Conservation (phyloP, 2,888 invertebrate species). For the Drosophila tripunctata region DNA sequence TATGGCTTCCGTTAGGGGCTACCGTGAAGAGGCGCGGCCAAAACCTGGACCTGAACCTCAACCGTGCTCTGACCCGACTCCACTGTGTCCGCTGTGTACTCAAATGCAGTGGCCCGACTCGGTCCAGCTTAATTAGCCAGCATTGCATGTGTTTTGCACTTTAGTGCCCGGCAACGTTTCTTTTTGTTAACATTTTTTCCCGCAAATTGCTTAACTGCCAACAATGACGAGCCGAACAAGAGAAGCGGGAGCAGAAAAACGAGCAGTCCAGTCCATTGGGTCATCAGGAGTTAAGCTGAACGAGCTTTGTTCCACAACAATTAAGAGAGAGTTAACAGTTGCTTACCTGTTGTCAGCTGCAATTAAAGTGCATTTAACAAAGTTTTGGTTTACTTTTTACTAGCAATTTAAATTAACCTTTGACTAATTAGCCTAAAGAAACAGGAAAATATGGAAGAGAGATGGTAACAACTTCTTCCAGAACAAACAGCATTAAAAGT, state of each 20-base stretch:
- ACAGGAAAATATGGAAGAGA: no score
- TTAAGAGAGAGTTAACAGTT: constrained; percentile 46
- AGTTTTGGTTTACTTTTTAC: constrained; percentile 7
- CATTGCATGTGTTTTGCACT: constrained; percentile 76
- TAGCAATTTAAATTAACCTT: not conserved
- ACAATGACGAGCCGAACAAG: not conserved
- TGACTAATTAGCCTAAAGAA: constrained; percentile 2
- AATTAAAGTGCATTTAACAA: constrained; percentile 40
- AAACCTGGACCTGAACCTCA: constrained; percentile 8
- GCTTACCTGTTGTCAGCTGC: constrained; percentile 22
- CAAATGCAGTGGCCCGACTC: constrained; percentile 61
- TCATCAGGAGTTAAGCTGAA: constrained; percentile 36
- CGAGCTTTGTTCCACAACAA: constrained; percentile 35
- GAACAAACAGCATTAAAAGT: no score
- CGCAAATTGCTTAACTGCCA: constrained; percentile 49
- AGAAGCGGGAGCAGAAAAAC: not conserved
- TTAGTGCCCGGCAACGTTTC: constrained; percentile 37
- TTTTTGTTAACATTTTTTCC: constrained; percentile 40
- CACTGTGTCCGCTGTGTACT: constrained; percentile 25
- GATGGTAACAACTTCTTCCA: no score
- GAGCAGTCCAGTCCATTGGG: constrained; percentile 31
- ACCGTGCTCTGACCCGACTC: constrained; percentile 14
- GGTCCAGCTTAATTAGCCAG: constrained; percentile 68
- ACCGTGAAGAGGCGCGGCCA: constrained; percentile 62
- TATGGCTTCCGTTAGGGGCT: constrained; percentile 79